Conservation (phyloP, 2,888 invertebrate species). For the Protophormia terraenovae region DNA sequence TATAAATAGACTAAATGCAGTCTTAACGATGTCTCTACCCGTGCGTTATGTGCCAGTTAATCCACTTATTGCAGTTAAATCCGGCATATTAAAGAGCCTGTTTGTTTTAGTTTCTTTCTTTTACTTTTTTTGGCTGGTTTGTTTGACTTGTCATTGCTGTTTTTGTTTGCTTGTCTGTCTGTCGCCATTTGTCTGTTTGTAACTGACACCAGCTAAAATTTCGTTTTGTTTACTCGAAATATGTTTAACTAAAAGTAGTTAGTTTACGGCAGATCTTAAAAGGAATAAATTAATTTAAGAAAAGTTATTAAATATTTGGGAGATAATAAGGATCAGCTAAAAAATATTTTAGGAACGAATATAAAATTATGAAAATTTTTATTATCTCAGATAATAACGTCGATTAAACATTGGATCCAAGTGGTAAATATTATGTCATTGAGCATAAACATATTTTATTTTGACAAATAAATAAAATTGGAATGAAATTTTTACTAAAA, state of each 20-base stretch:
- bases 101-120: background rate
- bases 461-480: too few species aligned
- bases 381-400: too few species aligned
- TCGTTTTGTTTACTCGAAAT: conserved; percentile 21
- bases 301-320: background rate
- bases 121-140: conserved; percentile 23
- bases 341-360: too few species aligned
- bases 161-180: conserved; percentile 44
- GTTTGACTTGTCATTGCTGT: conserved; percentile 29
- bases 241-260: background rate
- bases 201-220: conserved; percentile 57
- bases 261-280: background rate
- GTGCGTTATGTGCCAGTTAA: conserved; percentile 44
- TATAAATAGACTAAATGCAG: conserved; percentile 24
- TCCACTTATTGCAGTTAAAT: conserved; percentile 59
- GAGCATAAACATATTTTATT: too few species aligned
- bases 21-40: conserved; percentile 28
- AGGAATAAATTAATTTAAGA: background rate
- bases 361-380: too few species aligned
- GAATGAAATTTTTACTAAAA: too few species aligned
- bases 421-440: too few species aligned
- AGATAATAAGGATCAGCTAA: too few species aligned
- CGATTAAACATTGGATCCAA: too few species aligned
- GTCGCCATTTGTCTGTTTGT: conserved; percentile 44
- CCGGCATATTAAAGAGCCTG: conserved; percentile 50